A percentile compares a stretch with the other conserved stretches of the same genome.
Conservation (phyloP, 2,797 vertebrate species). For the Karalla daura region DNA sequence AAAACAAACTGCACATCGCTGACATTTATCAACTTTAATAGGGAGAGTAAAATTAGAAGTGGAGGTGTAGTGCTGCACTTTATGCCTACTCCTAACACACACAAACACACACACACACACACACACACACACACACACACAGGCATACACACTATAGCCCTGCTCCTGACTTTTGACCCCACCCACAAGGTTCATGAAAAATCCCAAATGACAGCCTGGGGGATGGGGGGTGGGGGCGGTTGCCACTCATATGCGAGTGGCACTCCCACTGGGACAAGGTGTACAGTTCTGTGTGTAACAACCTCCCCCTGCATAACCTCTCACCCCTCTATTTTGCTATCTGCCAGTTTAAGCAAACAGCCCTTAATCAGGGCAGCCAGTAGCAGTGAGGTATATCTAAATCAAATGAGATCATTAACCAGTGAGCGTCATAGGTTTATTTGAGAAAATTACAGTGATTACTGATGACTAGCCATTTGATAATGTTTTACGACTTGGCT, state of each 20-base stretch:
- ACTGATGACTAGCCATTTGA: slow-evolving; percentile 46
- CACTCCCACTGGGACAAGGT: slow-evolving; percentile 11
- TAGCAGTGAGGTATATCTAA: slow-evolving; percentile 53
- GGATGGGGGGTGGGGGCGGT: too few relatives aligned
- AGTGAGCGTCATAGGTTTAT: slow-evolving; percentile 48
- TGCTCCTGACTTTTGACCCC: slow-evolving; percentile 1
- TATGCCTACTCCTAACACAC: slow-evolving; percentile 1
- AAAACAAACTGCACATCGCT: slow-evolving; percentile 30
- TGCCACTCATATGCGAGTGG: slow-evolving; percentile 7
- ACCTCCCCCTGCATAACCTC: slow-evolving; percentile 14
- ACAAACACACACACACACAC: neutral
- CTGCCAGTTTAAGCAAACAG: slow-evolving; percentile 44
- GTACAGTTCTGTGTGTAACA: slow-evolving; percentile 26
- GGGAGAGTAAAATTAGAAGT: slow-evolving; percentile 27
- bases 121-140: slow-evolving; percentile 3
- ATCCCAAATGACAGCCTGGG: slow-evolving; percentile 27
- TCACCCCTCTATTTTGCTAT: slow-evolving; percentile 27
- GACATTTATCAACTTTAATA: slow-evolving; percentile 37
- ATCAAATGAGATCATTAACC: slow-evolving; percentile 51
- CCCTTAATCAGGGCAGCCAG: slow-evolving; percentile 39
- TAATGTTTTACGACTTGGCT: slow-evolving; percentile 58
- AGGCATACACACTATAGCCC: neutral
- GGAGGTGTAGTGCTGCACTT: slow-evolving; percentile 7
- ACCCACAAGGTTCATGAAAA: slow-evolving; percentile 24
- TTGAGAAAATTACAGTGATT: slow-evolving; percentile 64